Evolutionary conservation across 2,888 invertebrate species (phyloP).

Genomic region (Cosmorhoe ocellata): DNA sequence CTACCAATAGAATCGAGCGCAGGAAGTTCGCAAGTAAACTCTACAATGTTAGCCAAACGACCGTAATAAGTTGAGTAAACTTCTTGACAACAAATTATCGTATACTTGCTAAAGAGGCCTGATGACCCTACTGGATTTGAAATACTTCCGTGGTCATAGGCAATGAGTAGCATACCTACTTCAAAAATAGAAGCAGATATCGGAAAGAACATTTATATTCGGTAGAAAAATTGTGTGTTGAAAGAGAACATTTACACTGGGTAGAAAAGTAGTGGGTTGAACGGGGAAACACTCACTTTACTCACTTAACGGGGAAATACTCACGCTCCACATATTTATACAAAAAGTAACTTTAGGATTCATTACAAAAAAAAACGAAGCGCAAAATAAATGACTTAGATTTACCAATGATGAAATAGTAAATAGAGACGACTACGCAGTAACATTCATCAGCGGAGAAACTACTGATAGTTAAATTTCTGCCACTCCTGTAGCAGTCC

Average conservation of each 20-base stretch:
- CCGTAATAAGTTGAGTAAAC: conserved; percentile 40
- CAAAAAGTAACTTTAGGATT: too few relatives aligned
- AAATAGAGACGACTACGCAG: conserved; percentile 3
- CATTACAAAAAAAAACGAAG: too few relatives aligned
- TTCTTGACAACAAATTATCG: conserved; percentile 36
- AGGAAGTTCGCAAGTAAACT: conserved; percentile 14
- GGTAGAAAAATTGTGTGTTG: too few relatives aligned
- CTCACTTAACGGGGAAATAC: too few relatives aligned
- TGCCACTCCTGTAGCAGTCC: conserved; percentile 48
- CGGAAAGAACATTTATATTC: too few relatives aligned
- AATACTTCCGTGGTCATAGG: conserved; percentile 15
- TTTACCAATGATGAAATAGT: conserved; percentile 4
- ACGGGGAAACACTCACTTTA: too few relatives aligned
- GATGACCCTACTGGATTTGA: conserved; percentile 24
- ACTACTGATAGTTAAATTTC: conserved; percentile 49
- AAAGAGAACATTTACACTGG: too few relatives aligned
- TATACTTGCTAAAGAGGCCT: conserved; percentile 31
- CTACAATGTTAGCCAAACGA: conserved; percentile 17
- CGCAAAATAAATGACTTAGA: too few relatives aligned
- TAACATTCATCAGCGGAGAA: conserved; percentile 26
- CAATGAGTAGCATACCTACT: neutral
- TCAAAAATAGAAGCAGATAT: too few relatives aligned
- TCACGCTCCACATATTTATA: too few relatives aligned
- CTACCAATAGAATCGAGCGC: neutral
- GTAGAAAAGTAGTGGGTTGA: too few relatives aligned